Evolutionary conservation across 2,888 invertebrate genomes (phyloP).

Genomic region (Nemoura dubitans): DNA sequence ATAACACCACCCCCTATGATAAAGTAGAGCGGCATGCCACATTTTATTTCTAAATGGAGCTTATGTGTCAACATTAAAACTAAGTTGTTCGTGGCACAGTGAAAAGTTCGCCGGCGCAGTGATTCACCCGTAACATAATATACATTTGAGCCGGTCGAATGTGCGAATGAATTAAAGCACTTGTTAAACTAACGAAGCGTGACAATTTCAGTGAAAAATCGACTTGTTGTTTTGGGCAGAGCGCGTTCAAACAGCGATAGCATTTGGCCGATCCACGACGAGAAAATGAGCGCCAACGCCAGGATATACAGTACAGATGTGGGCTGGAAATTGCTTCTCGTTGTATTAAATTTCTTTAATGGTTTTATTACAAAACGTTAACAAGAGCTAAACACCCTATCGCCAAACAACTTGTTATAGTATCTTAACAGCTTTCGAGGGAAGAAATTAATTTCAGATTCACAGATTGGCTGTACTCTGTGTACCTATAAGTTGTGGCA

Average conservation of each 20-base stretch:
- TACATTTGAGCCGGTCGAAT: not conserved
- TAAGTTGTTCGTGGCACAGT: slow-evolving; percentile 12
- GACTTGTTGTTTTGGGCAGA: not conserved
- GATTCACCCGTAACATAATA: slow-evolving; percentile 34
- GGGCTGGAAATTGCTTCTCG: not conserved
- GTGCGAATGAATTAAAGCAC: not conserved
- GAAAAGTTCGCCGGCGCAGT: slow-evolving; percentile 15
- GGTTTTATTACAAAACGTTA: not conserved
- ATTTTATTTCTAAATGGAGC: slow-evolving; percentile 14
- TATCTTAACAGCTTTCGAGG: not conserved
- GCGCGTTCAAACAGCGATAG: not conserved
- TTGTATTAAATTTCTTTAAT: not conserved
- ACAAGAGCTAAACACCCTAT: not conserved
- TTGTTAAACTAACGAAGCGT: not conserved
- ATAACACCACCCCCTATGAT: slow-evolving; percentile 21
- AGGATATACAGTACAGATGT: not conserved
- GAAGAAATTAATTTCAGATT: not conserved
- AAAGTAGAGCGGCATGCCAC: not conserved
- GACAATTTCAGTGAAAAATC: not conserved
- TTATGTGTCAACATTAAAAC: slow-evolving; percentile 34
- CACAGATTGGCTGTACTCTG: not conserved
- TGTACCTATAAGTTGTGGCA: no score
- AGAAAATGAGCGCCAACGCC: not conserved
- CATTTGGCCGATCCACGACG: not conserved
- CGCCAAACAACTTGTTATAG: not conserved